These are phyloP conservation scores for Apolygus lucorum DNA, from an alignment of 1,140 invertebrate species.

Conservation along the genomic window DNA sequence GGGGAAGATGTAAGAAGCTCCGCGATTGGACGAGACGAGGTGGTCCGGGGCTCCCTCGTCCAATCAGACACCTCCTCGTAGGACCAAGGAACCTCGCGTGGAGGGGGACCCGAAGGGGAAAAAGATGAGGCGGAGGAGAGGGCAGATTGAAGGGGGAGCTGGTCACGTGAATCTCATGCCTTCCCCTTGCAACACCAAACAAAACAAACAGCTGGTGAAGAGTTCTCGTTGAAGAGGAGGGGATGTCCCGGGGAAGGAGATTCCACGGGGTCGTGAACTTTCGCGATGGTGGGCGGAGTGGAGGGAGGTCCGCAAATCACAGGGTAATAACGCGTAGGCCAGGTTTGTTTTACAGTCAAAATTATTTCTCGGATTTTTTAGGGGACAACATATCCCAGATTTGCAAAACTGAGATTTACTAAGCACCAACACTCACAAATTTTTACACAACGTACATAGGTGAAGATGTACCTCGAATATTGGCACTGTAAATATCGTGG, in stretches of 20 bases:
- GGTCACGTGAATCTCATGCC: constrained; percentile 53
- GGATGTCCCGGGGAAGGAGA: background rate
- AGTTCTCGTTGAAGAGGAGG: constrained; percentile 23
- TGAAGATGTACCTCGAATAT: too few relatives aligned
- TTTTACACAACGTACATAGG: too few relatives aligned
- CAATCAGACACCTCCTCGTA: background rate
- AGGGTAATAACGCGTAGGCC: too few relatives aligned
- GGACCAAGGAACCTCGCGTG: background rate
- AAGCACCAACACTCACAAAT: too few relatives aligned
- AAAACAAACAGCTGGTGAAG: constrained; percentile 44
- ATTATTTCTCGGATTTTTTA: too few relatives aligned
- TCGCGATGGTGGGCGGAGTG: background rate
- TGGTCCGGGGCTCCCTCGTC: constrained; percentile 30
- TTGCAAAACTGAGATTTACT: too few relatives aligned
- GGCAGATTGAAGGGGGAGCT: constrained; percentile 42
- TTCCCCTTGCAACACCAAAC: constrained; percentile 40
- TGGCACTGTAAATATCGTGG: too few relatives aligned
- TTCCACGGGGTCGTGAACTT: constrained; percentile 8
- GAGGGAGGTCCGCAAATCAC: background rate
- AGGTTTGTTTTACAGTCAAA: too few relatives aligned
- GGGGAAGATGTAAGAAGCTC: constrained; percentile 39
- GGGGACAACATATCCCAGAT: too few relatives aligned
- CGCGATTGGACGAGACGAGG: constrained; percentile 41
- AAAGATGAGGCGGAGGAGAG: constrained; percentile 33
- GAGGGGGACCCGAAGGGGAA: background rate